Conservation (phyloP, 2,113 vertebrate species). For the Reinhardtius hippoglossoides region DNA sequence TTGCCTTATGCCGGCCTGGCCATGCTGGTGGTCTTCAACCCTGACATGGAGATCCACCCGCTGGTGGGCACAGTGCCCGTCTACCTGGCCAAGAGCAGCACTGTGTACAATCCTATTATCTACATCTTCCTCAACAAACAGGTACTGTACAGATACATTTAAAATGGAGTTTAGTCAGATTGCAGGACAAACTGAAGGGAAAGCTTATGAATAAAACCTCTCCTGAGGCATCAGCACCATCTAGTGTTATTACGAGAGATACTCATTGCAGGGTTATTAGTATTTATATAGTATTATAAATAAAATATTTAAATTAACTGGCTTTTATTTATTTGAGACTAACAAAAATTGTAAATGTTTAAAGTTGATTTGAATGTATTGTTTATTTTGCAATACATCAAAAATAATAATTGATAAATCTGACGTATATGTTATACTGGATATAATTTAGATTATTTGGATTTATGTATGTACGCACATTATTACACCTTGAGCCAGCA, state of each 20-base stretch:
- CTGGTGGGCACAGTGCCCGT: conserved; percentile 71
- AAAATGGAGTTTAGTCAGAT: neutral
- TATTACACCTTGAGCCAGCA: too few species aligned
- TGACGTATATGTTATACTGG: too few species aligned
- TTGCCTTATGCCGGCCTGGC: conserved; percentile 76
- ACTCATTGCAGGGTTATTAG: neutral
- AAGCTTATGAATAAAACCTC: neutral
- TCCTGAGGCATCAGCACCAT: conserved; percentile 32
- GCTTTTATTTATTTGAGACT: too few species aligned
- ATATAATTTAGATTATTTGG: too few species aligned
- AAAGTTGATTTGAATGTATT: too few species aligned
- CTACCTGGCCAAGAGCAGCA: conserved; percentile 81
- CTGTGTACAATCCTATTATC: conserved; percentile 77
- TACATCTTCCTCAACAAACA: conserved; percentile 82
- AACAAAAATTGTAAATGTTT: too few species aligned
- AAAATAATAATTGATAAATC: too few species aligned
- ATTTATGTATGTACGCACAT: too few species aligned
- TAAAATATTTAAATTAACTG: too few species aligned
- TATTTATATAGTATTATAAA: neutral
- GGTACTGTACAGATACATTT: conserved; percentile 36
- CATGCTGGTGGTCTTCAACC: conserved; percentile 63
- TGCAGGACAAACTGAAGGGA: neutral
- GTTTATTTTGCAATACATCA: too few species aligned
- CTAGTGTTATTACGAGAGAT: conserved; percentile 41
- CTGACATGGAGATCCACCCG: conserved; percentile 66